Percentiles rank a stretch among this genome's conserved stretches.
Evolutionary conservation across 2,888 invertebrate species (phyloP).

Genomic region (Chelonus formosanus): DNA sequence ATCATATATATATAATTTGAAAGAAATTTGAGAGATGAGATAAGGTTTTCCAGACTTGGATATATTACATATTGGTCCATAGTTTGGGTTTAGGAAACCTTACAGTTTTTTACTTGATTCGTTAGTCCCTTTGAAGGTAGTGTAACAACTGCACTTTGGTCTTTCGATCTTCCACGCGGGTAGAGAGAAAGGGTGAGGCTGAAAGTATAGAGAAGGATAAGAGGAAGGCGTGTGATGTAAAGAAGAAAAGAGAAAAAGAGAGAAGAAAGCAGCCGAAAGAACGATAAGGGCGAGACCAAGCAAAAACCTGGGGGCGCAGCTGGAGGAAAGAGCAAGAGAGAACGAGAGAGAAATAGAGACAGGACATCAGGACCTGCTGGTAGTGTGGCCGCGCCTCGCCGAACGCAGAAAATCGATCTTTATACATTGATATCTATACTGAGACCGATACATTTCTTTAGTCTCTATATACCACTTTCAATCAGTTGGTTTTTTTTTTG

Average conservation of each 20-base stretch:
- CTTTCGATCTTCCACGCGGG: slow-evolving; percentile 16
- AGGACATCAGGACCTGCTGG: slow-evolving; percentile 32
- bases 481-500: slow-evolving; percentile 10
- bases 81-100: slow-evolving; percentile 18
- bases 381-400: slow-evolving; percentile 36
- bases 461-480: slow-evolving; percentile 20
- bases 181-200: slow-evolving; percentile 19
- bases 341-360: slow-evolving; percentile 25
- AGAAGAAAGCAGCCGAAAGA: slow-evolving; percentile 32
- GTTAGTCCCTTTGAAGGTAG: slow-evolving; percentile 1
- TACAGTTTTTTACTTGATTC: slow-evolving; percentile 8
- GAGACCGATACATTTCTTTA: slow-evolving; percentile 30
- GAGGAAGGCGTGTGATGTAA: slow-evolving; percentile 29
- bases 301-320: slow-evolving; percentile 35
- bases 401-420: slow-evolving; percentile 36
- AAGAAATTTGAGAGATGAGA: slow-evolving; percentile 1
- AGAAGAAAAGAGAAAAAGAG: slow-evolving; percentile 26
- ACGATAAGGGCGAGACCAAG: slow-evolving; percentile 46
- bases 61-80: slow-evolving; percentile 33
- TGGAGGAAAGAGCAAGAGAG: slow-evolving; percentile 22
- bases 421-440: slow-evolving; percentile 35
- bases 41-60: slow-evolving; percentile 28
- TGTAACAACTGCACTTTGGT: slow-evolving; percentile 17
- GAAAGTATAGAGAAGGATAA: slow-evolving; percentile 13
- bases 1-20: background rate